Evolutionary conservation across 2,113 vertebrate genomes (phyloP).

Genomic region (Lichenostomus cassidix): DNA sequence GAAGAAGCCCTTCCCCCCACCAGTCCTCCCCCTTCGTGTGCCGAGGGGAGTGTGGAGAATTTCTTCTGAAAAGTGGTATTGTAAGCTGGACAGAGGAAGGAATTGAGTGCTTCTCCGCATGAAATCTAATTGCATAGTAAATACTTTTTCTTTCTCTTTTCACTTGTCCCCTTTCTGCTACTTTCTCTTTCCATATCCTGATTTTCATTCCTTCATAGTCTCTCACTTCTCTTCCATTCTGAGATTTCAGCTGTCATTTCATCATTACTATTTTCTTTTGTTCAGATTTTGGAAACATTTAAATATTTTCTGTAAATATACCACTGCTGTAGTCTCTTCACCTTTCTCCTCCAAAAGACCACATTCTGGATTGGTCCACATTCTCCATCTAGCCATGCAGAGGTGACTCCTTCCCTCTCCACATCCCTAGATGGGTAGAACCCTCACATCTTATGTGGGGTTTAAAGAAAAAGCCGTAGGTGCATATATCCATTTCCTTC

Average conservation of each 20-base stretch:
- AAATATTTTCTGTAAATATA: not conserved
- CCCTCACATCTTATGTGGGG: not conserved
- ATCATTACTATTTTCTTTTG: not conserved
- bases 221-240: not conserved
- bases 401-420: not conserved
- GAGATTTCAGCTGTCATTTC: not conserved
- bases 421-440: not conserved
- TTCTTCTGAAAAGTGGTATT: constrained; percentile 50
- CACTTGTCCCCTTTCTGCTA: not conserved
- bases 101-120: not conserved
- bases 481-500: not conserved
- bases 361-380: not conserved
- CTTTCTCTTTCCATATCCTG: not conserved
- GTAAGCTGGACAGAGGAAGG: constrained; percentile 20
- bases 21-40: not conserved
- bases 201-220: not conserved
- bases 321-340: not conserved
- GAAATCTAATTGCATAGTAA: constrained; percentile 53
- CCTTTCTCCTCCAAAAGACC: not conserved
- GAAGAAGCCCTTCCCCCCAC: not conserved
- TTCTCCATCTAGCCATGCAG: not conserved
- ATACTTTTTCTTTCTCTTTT: constrained; percentile 19
- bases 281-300: not conserved
- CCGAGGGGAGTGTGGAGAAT: constrained; percentile 9
- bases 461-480: not conserved